Evolutionary conservation across 2,888 invertebrate genomes (phyloP), one percentile per base, ranked within the genome.

Genomic region (Dimorphilus gyrociliatus): DNA sequence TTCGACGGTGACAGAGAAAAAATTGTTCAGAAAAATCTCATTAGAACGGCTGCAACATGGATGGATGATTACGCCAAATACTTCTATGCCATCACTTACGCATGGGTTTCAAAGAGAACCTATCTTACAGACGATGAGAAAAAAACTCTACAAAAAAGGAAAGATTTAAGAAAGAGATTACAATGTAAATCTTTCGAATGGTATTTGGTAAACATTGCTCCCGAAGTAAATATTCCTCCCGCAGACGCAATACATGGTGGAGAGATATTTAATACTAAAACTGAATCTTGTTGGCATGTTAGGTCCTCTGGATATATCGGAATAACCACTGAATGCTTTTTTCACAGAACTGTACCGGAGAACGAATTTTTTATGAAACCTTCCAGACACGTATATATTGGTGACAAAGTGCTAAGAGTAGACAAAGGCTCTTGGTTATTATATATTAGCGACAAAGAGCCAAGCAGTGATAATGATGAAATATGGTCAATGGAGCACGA

Each of bases 161-260:
- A 69, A 54, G 66, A 72, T 30, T 67, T 92, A 42, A 71, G 90
- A 53, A 69, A 77, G 42, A 73, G 76, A 37, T 69, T 92, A 34
- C 72, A 75, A 30, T 92, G 92, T 68, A 88, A 90, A 67, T 76
- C 76, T 30, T 92, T 92, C 69, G 81, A 81, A 61, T 94, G 92
- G 92, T 92, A 84, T 65, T 69, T 94, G 65, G 82, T 86, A 62
- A 86, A 77, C 60, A 75, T 92, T 47, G 92, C 86, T 63, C 92
- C 92, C 3, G 90, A 92, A 65, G 70, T 92, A 4, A 24, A 34
- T 6, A 24, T 31, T 4, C 39, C 39, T 3, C 37, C 34, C 1
- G 16, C 16, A 12, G 33, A 34, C 21, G 31, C 39, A 10, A 10
- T 23, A 5, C 17, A 26, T 19, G 30, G 35, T 16, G 37, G 34